A percentile compares a stretch with the other conserved stretches of the same genome.
These are phyloP conservation scores for Acronicta aceris DNA, from an alignment of 2,888 invertebrate species.

Conservation along the genomic window DNA sequence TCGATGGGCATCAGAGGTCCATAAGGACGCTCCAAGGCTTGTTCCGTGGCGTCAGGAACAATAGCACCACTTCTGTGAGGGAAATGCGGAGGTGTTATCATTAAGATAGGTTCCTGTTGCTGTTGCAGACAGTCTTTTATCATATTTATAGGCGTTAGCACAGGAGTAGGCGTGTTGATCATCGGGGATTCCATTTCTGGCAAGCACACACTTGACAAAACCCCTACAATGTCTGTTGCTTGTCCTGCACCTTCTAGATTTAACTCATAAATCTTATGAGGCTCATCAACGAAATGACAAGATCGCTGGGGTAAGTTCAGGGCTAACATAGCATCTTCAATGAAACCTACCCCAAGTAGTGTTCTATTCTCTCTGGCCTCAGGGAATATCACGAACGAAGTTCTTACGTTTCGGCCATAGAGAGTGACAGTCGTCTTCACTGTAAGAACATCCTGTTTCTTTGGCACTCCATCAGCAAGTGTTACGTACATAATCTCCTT, in stretches of 20 bases:
- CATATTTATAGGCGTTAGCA: constrained; percentile 1
- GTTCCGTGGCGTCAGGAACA: constrained; percentile 4
- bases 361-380: constrained; percentile 8
- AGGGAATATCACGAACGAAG: constrained; percentile 9
- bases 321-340: constrained; percentile 12
- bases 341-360: constrained; percentile 14
- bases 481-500: constrained; percentile 19
- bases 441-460: constrained; percentile 20
- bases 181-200: constrained; percentile 6
- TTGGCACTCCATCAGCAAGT: constrained; percentile 31
- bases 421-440: constrained; percentile 4
- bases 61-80: constrained; percentile 1
- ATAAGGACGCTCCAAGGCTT: constrained; percentile 12
- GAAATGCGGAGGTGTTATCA: constrained; percentile 10
- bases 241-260: constrained; percentile 3
- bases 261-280: background rate
- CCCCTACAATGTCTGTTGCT: constrained; percentile 1
- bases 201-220: constrained; percentile 6
- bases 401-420: background rate
- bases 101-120: background rate
- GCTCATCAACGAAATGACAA: constrained; percentile 13
- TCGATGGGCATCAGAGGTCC: constrained; percentile 21
- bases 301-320: constrained; percentile 15
- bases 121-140: background rate
- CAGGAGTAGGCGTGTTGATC: constrained; percentile 1